These are phyloP conservation scores for Linepithema humile DNA, from an alignment of 1,140 invertebrate genomes.

Conservation along the genomic window DNA sequence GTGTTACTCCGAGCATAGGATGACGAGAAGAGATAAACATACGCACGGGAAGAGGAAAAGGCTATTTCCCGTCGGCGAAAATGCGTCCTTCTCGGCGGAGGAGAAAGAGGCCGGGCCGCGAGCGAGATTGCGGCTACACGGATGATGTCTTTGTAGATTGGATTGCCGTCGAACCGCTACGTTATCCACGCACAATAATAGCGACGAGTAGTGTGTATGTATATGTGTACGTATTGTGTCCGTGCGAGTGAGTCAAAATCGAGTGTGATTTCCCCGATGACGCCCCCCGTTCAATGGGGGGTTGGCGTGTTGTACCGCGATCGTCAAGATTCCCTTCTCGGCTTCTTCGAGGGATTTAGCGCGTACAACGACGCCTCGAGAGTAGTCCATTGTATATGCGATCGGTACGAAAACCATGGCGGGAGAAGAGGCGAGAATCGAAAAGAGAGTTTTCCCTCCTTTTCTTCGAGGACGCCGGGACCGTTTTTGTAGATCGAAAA, in stretches of 20 bases:
- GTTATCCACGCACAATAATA: slow-evolving; percentile 34
- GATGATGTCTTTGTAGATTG: not conserved
- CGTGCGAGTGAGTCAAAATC: not conserved
- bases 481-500: not conserved
- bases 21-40: slow-evolving; percentile 21
- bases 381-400: not conserved
- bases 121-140: not conserved
- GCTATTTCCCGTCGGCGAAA: not conserved
- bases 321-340: not conserved
- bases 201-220: not conserved
- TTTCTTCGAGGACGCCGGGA: slow-evolving; percentile 1
- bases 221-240: not conserved
- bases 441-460: not conserved
- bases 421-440: not conserved
- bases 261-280: slow-evolving; percentile 9
- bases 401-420: not conserved
- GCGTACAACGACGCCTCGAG: not conserved
- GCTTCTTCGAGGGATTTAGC: not conserved
- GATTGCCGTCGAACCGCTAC: not conserved
- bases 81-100: not conserved
- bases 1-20: not conserved
- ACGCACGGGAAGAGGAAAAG: not conserved
- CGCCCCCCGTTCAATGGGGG: not conserved
- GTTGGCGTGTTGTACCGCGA: not conserved
- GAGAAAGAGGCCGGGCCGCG: not conserved